These are phyloP conservation scores for Pantherophis vulpinus DNA, from an alignment of 2,797 vertebrate species.

Conservation along the genomic window DNA sequence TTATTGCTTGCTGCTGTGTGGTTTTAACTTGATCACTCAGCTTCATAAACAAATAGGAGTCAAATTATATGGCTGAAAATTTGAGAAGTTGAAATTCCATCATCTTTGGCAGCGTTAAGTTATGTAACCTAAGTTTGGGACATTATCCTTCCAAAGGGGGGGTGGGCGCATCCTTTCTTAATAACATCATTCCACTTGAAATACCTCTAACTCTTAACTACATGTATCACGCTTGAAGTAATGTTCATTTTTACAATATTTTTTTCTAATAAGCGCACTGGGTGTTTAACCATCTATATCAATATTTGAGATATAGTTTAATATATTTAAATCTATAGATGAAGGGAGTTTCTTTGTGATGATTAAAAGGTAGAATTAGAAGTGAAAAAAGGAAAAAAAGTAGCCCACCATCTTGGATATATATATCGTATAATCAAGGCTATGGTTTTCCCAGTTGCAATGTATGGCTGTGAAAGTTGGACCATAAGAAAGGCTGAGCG, in stretches of 20 bases:
- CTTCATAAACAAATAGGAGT: neutral
- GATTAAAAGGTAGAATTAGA: too few species aligned
- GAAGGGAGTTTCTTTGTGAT: too few species aligned
- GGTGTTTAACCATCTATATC: neutral
- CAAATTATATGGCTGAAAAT: neutral
- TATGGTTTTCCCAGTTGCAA: too few species aligned
- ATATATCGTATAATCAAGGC: too few species aligned
- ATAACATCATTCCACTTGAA: neutral
- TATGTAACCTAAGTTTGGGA: neutral
- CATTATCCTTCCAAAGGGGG: neutral
- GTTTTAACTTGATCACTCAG: neutral
- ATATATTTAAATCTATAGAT: too few species aligned
- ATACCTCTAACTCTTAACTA: neutral
- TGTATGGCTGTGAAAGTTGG: too few species aligned
- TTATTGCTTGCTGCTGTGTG: neutral
- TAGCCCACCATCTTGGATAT: too few species aligned
- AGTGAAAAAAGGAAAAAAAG: too few species aligned
- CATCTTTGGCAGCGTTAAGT: neutral
- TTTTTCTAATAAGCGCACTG: neutral
- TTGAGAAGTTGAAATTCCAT: neutral
- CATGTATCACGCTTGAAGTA: neutral
- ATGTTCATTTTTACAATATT: neutral
- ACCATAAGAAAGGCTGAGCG: too few species aligned
- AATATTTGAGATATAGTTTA: too few species aligned
- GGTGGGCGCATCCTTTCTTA: neutral